phyloP scores from a whole-genome alignment of 1,140 invertebrate genomes.

The Phthorimaea operculella region DNA sequence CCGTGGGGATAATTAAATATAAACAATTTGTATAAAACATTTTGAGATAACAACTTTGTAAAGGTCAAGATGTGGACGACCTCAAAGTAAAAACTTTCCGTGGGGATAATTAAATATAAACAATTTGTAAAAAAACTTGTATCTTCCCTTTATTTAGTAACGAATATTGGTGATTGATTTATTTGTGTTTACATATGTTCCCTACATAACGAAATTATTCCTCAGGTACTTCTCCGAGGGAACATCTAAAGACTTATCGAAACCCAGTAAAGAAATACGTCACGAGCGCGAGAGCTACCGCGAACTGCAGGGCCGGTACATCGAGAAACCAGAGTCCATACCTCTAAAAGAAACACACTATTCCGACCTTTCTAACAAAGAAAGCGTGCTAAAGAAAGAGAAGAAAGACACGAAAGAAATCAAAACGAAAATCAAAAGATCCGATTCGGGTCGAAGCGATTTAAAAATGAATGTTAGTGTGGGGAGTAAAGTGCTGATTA shows the following conservation, averaged over 20 bases:
- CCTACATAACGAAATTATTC: constrained; percentile 2
- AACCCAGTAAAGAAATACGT: constrained; percentile 58
- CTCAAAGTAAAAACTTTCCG: too few relatives aligned
- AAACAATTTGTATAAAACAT: too few relatives aligned
- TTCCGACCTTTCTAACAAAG: constrained; percentile 53
- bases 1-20: too few relatives aligned
- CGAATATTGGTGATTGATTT: too few relatives aligned
- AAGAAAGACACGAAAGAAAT: constrained; percentile 61
- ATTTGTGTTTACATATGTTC: too few relatives aligned
- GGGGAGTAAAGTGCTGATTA: constrained; percentile 68
- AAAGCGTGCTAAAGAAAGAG: constrained; percentile 44
- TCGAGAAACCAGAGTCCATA: constrained; percentile 49
- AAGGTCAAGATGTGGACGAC: too few relatives aligned
- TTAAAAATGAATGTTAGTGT: constrained; percentile 62
- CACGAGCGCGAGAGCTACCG: constrained; percentile 62
- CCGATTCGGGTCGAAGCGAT: constrained; percentile 65
- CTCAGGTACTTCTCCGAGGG: constrained; percentile 54
- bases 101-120: too few relatives aligned
- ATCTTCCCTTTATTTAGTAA: too few relatives aligned
- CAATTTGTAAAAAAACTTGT: too few relatives aligned
- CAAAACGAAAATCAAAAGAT: constrained; percentile 59
- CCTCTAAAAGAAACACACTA: constrained; percentile 51
- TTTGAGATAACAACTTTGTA: too few relatives aligned
- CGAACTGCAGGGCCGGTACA: constrained; percentile 62
- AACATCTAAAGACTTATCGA: constrained; percentile 59